Evolutionary conservation across 37 sponge, comb jelly and placozoan genomes (phyloP), one percentile per base, ranked within the genome.

Genomic region (Theonella swinhoei): DNA sequence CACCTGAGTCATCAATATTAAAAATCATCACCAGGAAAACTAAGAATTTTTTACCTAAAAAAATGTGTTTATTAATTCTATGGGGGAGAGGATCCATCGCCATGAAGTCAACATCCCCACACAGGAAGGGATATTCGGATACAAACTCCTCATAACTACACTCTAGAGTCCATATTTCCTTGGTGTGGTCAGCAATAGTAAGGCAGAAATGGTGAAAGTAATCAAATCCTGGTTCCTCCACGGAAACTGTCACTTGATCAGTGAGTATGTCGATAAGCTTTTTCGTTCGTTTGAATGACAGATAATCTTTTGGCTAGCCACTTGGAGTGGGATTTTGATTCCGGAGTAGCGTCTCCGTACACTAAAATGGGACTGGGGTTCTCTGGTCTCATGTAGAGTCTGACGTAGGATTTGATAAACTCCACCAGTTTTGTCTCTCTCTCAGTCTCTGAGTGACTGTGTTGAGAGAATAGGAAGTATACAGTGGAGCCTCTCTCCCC

Each of bases 341-440:
- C 85, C 2, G 80, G 81, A 4, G 40, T 32, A 64, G 35, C 62
- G 62, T 77, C 70, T 32, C 93, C 93, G 39, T 92, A 92, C 31
- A 92, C 54, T 22, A 92, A 86, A 5, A 92, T 62, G 25, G 93
- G 93, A 35, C 80, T 84, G 37, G 85, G 72, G 69, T 92, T 92
- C 47, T 92, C 93, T 62, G 88, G 93, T 47, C 77, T 34, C 34
- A 68, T 60, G 54, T 78, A 88, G 42, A 71, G 71, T 36, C 67
- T 59, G 22, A 88, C 73, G 41, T 83, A 84, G 0, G 30, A 43
- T 30, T 40, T 20, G 61, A 88, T 80, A 54, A 92, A 92, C 0
- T 47, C 39, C 0, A 72, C 23, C 3, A 92, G 78, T 32, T 24
- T 29, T 25, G 8, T 25, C 60, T 83, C 88, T 42, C 83, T 62